Percentiles rank a stretch among this genome's conserved stretches.
phyloP scores from a whole-genome alignment of 2,888 invertebrate genomes.

The Argynnis bischoffii region DNA sequence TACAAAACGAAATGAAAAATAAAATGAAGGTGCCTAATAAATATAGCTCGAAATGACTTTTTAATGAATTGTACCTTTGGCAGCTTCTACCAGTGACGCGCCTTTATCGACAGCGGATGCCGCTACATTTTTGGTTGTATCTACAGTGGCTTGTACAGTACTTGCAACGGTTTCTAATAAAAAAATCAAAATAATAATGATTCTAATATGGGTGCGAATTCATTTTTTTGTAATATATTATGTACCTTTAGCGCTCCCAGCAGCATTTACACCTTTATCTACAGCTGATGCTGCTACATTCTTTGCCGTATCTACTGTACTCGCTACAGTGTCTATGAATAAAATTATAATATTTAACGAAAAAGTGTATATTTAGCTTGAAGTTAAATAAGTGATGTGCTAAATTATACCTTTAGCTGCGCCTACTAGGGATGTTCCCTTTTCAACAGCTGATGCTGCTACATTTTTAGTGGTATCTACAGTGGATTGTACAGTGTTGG shows the following conservation, averaged over 20 bases:
- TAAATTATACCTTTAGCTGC: constrained; percentile 45
- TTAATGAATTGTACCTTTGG: constrained; percentile 43
- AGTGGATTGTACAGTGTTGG: constrained; percentile 47
- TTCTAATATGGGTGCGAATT: background rate
- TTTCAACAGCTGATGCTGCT: constrained; percentile 49
- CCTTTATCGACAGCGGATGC: constrained; percentile 52
- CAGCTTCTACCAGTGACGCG: constrained; percentile 49
- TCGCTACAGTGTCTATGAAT: constrained; percentile 47
- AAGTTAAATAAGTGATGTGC: background rate
- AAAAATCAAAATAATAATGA: background rate
- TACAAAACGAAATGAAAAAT: constrained; percentile 43
- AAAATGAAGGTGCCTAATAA: background rate
- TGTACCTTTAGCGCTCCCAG: constrained; percentile 47
- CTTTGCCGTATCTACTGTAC: constrained; percentile 51
- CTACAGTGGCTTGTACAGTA: constrained; percentile 47
- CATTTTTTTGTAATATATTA: background rate
- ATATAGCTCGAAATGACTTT: background rate
- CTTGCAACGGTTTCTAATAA: constrained; percentile 39
- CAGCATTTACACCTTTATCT: constrained; percentile 45
- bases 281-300: constrained; percentile 47
- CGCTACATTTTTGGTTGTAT: constrained; percentile 46
- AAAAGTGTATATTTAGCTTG: background rate
- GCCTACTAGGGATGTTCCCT: constrained; percentile 52
- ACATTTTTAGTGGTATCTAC: constrained; percentile 50
- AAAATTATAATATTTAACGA: constrained; percentile 17